Base-by-base conservation (phyloP, 1,140 invertebrate species). In the Hylaeus anthracinus region DNA sequence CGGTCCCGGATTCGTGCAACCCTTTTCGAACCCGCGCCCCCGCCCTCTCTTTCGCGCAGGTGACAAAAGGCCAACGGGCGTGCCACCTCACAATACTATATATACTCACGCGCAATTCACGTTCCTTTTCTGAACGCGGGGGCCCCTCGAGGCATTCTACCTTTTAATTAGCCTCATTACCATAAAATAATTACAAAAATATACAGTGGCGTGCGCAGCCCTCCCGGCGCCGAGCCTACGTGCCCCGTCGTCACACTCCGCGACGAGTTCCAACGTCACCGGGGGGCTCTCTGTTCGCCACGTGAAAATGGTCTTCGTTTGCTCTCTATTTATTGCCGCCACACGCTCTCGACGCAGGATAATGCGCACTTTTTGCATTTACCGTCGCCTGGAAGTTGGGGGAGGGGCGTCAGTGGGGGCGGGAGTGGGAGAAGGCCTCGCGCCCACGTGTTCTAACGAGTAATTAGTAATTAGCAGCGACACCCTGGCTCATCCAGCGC, bases 121-220 rank as follows among this genome's bases (percentile, higher is more conserved):
- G 63, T 55, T 41, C 37, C 51, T 78, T 26, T 71, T 72, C 51
- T 56, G 67, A 76, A 55, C 75, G 75, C 51, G 53, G 45, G 58
- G 79, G 45, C 53, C 55, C 55, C 81, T 82, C 69, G 67, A 80
- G 70, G 70, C 81, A 69, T 83, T 80, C 71, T 74, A 83, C 65
- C 71, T 80, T 83, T 83, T 80, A 83, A 83, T 83, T 83, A 80
- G 77, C 77, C 77, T 80, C 81, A 74, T 83, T 79, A 80, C 81
- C 77, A 80, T 83, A 69, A 72, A 83, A 83, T 80, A 83, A 83
- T 74, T 78, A 74, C 55, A 74, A 83, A 78, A 82, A 77, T 79
- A 79, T 70, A 77, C 73, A 70, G 79, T 75, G 64, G 72, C 64
- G 63, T 60, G 72, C 55, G 64, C 55, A 63, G 45, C 73, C 45